phyloP scores from a whole-genome alignment of 1,140 invertebrate genomes.

The Camponotus vicinus region DNA sequence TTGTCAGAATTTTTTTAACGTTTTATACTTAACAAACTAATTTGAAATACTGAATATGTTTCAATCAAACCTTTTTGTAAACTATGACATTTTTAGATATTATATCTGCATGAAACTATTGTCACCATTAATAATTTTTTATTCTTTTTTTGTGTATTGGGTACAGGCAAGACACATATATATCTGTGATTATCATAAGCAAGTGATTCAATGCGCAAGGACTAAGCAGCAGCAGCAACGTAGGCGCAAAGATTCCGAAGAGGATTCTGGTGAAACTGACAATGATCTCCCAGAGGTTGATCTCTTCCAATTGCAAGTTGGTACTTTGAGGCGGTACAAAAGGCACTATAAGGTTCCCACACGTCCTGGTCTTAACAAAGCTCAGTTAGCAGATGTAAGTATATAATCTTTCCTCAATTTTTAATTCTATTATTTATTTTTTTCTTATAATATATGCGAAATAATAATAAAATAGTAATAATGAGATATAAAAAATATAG shows the following conservation, averaged over 20 bases:
- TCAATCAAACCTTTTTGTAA: not conserved
- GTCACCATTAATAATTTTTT: not conserved
- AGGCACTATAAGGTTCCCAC: conserved; percentile 96
- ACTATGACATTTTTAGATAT: not conserved
- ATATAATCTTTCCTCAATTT: conserved; percentile 9
- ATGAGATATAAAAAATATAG: not conserved
- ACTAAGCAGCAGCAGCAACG: conserved; percentile 90
- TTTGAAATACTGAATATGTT: not conserved
- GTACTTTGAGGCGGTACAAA: conserved; percentile 97
- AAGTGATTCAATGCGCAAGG: conserved; percentile 96
- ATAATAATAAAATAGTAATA: not conserved
- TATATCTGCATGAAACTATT: not conserved
- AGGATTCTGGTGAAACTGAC: conserved; percentile 95
- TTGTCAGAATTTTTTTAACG: not conserved
- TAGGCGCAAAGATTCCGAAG: conserved; percentile 96
- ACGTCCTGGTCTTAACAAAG: conserved; percentile 96
- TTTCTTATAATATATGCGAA: not conserved
- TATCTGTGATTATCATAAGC: conserved; percentile 98
- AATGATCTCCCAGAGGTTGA: conserved; percentile 97
- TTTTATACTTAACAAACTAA: not conserved
- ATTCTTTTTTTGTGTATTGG: conserved; percentile 2
- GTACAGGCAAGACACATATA: conserved; percentile 96
- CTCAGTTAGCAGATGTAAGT: conserved; percentile 98
- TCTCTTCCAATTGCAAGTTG: conserved; percentile 96
- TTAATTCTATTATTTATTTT: not conserved